Evolutionary conservation across 2,113 vertebrate species (phyloP).

Genomic region (Nicator chloris): DNA sequence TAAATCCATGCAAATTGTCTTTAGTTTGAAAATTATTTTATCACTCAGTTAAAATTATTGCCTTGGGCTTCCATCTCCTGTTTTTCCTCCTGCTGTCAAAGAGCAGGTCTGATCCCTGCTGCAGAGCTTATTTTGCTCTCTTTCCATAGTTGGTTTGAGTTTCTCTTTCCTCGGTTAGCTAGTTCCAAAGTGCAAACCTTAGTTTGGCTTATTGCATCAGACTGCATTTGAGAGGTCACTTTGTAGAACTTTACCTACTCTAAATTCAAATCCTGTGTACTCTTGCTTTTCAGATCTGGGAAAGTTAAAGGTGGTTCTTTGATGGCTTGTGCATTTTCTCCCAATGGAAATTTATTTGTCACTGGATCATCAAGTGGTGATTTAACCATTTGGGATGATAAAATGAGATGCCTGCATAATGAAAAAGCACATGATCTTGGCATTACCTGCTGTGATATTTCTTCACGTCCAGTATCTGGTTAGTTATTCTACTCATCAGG

Average conservation of each 20-base stretch:
- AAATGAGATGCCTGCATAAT: constrained; percentile 76
- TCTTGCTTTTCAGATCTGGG: constrained; percentile 76
- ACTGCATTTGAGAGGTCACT: background rate
- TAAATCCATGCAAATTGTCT: background rate
- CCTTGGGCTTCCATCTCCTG: background rate
- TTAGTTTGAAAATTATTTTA: background rate
- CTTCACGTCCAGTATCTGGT: constrained; percentile 74
- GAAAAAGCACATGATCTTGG: constrained; percentile 94
- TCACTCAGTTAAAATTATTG: background rate
- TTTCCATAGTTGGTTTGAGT: background rate
- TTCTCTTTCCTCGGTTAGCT: background rate
- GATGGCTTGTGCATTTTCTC: constrained; percentile 88
- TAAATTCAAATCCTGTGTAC: background rate
- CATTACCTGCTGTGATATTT: constrained; percentile 86
- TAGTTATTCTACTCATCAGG: constrained; percentile 44
- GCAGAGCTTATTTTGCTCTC: background rate
- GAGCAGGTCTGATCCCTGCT: background rate
- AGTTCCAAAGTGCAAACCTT: background rate
- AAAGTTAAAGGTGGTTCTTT: constrained; percentile 84
- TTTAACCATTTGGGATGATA: constrained; percentile 83
- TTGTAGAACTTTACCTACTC: background rate
- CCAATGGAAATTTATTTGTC: constrained; percentile 78
- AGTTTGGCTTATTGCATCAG: background rate
- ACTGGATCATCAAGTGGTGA: constrained; percentile 90
- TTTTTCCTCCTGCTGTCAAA: background rate